phyloP scores from a whole-genome alignment of 1,140 invertebrate genomes.

The Platorchestia sp. region DNA sequence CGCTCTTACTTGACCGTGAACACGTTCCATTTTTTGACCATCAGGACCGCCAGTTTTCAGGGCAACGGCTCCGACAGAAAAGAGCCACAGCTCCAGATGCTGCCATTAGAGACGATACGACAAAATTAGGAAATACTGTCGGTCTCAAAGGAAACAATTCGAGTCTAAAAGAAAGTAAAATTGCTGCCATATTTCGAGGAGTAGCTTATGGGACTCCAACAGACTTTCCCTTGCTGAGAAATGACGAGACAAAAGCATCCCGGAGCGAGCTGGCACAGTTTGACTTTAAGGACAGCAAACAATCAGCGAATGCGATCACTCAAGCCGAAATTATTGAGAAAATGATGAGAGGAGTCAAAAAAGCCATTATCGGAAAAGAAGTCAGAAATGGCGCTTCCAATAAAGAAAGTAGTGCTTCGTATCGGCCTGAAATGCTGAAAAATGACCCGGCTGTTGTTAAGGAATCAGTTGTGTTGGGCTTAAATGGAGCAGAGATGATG shows the following conservation, averaged over 20 bases:
- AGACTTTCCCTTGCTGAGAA: not conserved
- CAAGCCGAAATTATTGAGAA: conserved; percentile 3
- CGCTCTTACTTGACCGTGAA: not conserved
- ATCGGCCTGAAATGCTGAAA: not conserved
- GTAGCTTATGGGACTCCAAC: conserved; percentile 38
- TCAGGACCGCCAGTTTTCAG: not conserved
- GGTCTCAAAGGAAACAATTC: conserved; percentile 49
- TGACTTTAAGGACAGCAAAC: not conserved
- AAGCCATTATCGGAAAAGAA: conserved; percentile 31
- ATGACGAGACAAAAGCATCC: not conserved
- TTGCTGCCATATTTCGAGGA: conserved; percentile 50
- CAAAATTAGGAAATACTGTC: conserved; percentile 47
- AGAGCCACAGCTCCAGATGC: conserved; percentile 39
- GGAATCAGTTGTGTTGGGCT: not conserved
- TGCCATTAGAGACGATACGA: conserved; percentile 47
- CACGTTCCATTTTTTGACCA: conserved; percentile 12
- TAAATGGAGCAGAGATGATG: not conserved
- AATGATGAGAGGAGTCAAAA: conserved; percentile 26
- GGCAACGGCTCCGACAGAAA: not conserved
- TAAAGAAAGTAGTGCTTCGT: not conserved
- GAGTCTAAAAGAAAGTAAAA: conserved; percentile 53
- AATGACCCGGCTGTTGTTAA: not conserved
- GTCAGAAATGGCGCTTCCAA: not conserved
- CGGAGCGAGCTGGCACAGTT: not conserved
- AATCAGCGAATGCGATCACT: conserved; percentile 22